phyloP scores from a whole-genome alignment of 2,113 vertebrate genomes.

The Columbina picui region DNA sequence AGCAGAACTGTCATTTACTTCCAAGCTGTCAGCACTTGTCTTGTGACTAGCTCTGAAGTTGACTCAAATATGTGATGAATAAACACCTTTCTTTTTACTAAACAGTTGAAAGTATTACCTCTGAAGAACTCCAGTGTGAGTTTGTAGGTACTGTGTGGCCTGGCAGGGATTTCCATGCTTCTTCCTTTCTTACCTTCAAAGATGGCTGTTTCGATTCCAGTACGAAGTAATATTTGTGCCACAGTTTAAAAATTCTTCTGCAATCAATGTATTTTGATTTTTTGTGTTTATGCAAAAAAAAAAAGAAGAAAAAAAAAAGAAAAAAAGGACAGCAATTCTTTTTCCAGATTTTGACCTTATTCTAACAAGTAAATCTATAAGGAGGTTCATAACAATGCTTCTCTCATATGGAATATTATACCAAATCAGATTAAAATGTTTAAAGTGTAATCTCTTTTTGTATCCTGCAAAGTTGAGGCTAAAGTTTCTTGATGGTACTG shows the following conservation, averaged over 20 bases:
- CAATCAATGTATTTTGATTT: not conserved
- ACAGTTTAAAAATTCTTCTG: not conserved
- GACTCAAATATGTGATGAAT: not conserved
- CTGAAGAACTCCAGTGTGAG: not conserved
- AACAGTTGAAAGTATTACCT: not conserved
- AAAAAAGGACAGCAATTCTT: not conserved
- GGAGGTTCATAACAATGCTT: not conserved
- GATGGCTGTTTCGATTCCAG: not conserved
- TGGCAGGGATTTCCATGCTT: not conserved
- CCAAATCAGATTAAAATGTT: not conserved
- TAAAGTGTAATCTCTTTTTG: not conserved
- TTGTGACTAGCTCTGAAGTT: not conserved
- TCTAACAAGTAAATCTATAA: not conserved
- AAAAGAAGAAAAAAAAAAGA: not conserved
- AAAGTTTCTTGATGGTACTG: not conserved
- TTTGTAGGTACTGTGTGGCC: not conserved
- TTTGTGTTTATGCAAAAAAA: not conserved
- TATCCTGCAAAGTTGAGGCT: not conserved
- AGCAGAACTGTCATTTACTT: not conserved
- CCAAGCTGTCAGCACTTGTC: not conserved
- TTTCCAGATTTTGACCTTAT: not conserved
- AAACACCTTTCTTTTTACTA: not conserved
- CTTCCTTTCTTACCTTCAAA: not conserved
- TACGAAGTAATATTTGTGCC: not conserved
- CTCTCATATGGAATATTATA: not conserved